Base-by-base conservation (phyloP, 2,113 vertebrate genomes). In the Odocoileus hemionus region DNA sequence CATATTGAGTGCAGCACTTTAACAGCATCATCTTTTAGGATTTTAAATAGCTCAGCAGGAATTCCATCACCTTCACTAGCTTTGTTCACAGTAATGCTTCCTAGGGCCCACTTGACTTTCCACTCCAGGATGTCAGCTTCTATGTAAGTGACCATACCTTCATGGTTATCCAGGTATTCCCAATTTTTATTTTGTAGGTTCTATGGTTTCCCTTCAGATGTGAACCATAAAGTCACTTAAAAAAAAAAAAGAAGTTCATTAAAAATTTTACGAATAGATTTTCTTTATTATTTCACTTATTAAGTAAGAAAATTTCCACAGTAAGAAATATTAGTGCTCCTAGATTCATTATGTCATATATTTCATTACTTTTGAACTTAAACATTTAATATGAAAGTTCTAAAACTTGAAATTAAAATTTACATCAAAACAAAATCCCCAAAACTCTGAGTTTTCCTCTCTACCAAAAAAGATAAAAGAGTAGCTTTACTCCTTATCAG, bases 331-430 rank as follows among this genome's bases (percentile, higher is more conserved):
- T 36, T 94, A 60, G 25, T 5, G 17, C 33, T 54, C 19, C 28
- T 70, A 52, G 15, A 57, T 92, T 79, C 83, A 17, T 94, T 70
- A 57, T 60, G 58, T 70, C 36, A 60, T 86, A 33, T 86, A 82
- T 86, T 74, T 86, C 50, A 80, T 70, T 89, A 74, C 19, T 7
- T 82, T 80, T 83, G 54, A 95, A 88, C 15, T 74, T 95, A 80
- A 89, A 76, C 28, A 50, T 74, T 95, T 91, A 84, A 55, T 70
- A 60, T 74, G 67, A 80, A 91, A 60, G 33, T 78, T 80, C 43
- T 80, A 82, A 95, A 28, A 61, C 58, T 64, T 86, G 47, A 30
- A 85, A 85, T 94, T 88, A 94, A 82, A 91, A 89, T 88, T 88
- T 91, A 57, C 11, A 86, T 91, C 28, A 67, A 97, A 86, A 91